Conservation (phyloP, 2,888 invertebrate species). For the Rhagonycha fulva region DNA sequence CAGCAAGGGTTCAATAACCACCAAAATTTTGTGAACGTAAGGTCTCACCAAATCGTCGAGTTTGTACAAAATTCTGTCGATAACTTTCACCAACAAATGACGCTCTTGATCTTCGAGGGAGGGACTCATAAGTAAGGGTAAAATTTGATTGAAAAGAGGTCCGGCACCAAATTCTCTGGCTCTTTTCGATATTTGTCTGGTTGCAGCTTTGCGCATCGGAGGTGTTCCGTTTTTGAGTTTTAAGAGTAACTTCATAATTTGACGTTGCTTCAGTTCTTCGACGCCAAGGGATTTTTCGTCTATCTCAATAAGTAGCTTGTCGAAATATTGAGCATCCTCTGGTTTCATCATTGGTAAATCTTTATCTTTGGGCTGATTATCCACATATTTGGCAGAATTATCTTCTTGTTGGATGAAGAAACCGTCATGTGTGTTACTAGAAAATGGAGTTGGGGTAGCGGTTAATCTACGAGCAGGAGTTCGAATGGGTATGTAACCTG, state of each 20-base stretch:
- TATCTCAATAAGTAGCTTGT: conserved; percentile 95
- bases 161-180: conserved; percentile 98
- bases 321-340: conserved; percentile 99
- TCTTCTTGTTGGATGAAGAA: conserved; percentile 95
- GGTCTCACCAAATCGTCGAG: conserved; percentile 97
- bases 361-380: conserved; percentile 94
- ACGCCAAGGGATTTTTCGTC: conserved; percentile 95
- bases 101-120: conserved; percentile 99
- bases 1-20: conserved; percentile 96
- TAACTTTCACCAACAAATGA: conserved; percentile 97
- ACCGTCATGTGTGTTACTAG: conserved; percentile 82
- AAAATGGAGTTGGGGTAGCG: conserved; percentile 97
- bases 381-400: conserved; percentile 83
- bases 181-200: conserved; percentile 98
- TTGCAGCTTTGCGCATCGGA: conserved; percentile 97
- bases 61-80: conserved; percentile 97
- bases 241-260: conserved; percentile 97
- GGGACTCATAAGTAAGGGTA: conserved; percentile 99
- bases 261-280: conserved; percentile 97
- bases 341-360: conserved; percentile 99
- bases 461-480: conserved; percentile 97
- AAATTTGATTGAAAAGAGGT: conserved; percentile 97
- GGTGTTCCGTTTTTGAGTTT: conserved; percentile 99
- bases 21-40: conserved; percentile 99
- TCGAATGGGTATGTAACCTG: conserved; percentile 64